A percentile compares a stretch with the other conserved stretches of the same genome.
These are phyloP conservation scores for Hyalella azteca DNA, from an alignment of 2,888 invertebrate genomes.

Conservation along the genomic window DNA sequence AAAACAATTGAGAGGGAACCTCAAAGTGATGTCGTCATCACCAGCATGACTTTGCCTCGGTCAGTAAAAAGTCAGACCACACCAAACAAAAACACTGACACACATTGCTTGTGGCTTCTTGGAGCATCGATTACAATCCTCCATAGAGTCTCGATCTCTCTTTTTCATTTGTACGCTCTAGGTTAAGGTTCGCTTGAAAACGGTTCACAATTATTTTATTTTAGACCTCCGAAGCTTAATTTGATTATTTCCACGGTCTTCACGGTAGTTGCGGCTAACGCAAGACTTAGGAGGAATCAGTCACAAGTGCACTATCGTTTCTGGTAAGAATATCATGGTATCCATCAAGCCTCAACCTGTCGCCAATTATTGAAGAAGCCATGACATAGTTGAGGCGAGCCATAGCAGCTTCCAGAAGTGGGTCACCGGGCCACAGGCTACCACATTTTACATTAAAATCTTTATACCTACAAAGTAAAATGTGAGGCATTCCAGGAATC, in stretches of 20 bases:
- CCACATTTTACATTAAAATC: background rate
- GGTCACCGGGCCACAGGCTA: slow-evolving; percentile 2
- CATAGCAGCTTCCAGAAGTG: slow-evolving; percentile 5
- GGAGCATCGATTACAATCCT: background rate
- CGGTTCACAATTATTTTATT: slow-evolving; percentile 29
- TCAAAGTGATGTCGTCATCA: slow-evolving; percentile 9
- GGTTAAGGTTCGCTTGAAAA: background rate
- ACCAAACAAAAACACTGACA: slow-evolving; percentile 11
- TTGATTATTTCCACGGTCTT: slow-evolving; percentile 5
- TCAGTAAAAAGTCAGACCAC: background rate
- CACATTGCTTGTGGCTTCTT: background rate
- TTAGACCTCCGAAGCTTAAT: background rate
- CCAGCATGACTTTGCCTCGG: background rate
- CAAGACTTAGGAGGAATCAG: background rate
- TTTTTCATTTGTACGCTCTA: background rate
- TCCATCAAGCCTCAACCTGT: background rate
- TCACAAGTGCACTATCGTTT: background rate
- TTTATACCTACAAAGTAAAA: background rate
- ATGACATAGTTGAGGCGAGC: background rate
- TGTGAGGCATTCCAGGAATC: background rate
- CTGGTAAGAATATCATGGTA: background rate
- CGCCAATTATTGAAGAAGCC: background rate
- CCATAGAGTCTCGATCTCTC: background rate
- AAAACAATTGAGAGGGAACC: background rate
- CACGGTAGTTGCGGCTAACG: background rate